These are phyloP conservation scores for Catocala sponsa DNA, from an alignment of 2,888 invertebrate genomes.

Conservation along the genomic window DNA sequence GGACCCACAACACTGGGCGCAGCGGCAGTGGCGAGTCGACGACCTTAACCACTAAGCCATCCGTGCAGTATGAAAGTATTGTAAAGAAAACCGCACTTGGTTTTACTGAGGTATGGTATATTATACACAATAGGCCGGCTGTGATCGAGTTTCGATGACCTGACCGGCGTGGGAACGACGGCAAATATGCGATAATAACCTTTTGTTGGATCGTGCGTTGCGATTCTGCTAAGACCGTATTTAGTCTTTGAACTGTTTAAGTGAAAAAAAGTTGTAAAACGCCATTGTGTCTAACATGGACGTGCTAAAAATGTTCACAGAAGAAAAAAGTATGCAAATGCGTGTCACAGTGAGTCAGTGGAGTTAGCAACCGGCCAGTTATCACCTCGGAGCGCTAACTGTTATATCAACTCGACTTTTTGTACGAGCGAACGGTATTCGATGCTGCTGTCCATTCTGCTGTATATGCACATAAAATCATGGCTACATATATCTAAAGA, in stretches of 20 bases:
- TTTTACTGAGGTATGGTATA: conserved; percentile 21
- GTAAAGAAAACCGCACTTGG: conserved; percentile 14
- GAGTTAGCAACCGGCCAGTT: conserved; percentile 64
- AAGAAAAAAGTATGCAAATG: conserved; percentile 65
- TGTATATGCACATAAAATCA: not conserved
- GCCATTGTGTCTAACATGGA: conserved; percentile 60
- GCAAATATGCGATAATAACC: conserved; percentile 79
- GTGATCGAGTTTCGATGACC: conserved; percentile 49
- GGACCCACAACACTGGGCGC: too few relatives aligned
- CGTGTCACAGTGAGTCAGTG: conserved; percentile 66
- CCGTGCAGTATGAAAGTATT: too few relatives aligned
- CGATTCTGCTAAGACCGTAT: conserved; percentile 49
- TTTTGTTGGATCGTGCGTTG: conserved; percentile 66
- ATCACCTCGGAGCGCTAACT: conserved; percentile 69
- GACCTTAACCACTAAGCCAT: too few relatives aligned
- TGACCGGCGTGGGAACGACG: conserved; percentile 74
- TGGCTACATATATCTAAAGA: too few relatives aligned
- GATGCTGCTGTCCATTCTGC: not conserved
- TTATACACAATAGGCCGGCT: conserved; percentile 51
- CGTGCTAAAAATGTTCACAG: conserved; percentile 54
- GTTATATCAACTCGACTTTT: conserved; percentile 56
- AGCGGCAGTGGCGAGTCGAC: too few relatives aligned
- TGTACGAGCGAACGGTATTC: conserved; percentile 44
- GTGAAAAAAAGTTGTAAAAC: conserved; percentile 45
- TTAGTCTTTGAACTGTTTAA: conserved; percentile 19